phyloP scores from a whole-genome alignment of 2,797 vertebrate genomes.

The Odontamblyopus rebecca region DNA sequence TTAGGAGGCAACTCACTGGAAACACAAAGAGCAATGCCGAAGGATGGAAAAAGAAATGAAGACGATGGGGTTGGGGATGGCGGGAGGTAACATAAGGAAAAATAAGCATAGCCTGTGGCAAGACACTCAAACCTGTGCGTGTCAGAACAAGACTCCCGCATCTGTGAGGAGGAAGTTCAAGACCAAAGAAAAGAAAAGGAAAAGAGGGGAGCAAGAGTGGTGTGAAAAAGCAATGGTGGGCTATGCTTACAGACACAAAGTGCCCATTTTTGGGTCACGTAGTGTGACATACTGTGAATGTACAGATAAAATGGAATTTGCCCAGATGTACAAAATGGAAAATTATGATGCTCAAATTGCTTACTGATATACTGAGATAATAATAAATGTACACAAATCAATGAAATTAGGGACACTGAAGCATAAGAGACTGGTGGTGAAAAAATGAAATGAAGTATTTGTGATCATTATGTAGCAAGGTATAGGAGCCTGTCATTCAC shows the following conservation, averaged over 20 bases:
- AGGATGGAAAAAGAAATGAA: slow-evolving; percentile 51
- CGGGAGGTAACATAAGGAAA: not conserved
- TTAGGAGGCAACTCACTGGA: slow-evolving; percentile 31
- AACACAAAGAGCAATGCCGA: slow-evolving; percentile 42
- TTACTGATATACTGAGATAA: not conserved
- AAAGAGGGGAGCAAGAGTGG: slow-evolving; percentile 16
- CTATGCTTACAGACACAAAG: not conserved
- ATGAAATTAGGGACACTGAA: not conserved
- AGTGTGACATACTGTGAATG: not conserved
- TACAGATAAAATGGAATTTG: not conserved
- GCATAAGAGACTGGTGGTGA: not conserved
- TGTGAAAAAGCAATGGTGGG: slow-evolving; percentile 14
- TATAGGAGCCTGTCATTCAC: slow-evolving; percentile 26
- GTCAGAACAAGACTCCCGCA: slow-evolving; percentile 66
- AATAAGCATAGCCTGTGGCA: slow-evolving; percentile 51
- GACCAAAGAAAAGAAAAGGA: slow-evolving; percentile 49
- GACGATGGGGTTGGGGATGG: slow-evolving; percentile 32
- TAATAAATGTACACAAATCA: not conserved
- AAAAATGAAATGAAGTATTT: not conserved
- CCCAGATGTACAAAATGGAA: not conserved
- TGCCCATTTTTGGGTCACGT: not conserved
- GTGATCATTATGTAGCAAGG: slow-evolving; percentile 4
- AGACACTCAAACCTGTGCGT: slow-evolving; percentile 65
- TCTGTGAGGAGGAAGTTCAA: slow-evolving; percentile 55
- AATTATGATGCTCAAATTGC: not conserved